Base-by-base conservation (phyloP, 2,888 invertebrate species). In the Terebella lapidaria region DNA sequence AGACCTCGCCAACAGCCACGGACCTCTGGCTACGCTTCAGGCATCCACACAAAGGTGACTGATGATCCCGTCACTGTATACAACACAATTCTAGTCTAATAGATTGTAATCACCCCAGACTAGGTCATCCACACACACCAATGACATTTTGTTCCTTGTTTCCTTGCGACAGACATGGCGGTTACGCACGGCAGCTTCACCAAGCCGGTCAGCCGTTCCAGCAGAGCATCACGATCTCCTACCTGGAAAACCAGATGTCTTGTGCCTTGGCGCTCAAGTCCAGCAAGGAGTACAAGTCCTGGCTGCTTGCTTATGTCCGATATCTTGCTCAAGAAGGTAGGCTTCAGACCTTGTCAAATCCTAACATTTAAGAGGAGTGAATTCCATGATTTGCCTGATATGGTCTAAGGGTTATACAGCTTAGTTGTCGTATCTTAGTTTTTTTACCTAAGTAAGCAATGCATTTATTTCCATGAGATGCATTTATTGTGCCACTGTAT, bases 231-330 rank as follows among this genome's bases (percentile, higher is more conserved):
- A 81, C 82, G 10, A 53, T 83, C 3, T 80, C 77, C 58, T 80
- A 82, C 67, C 69, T 84, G 22, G 92, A 92, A 77, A 86, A 87
- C 67, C 91, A 91, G 76, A 82, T 91, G 60, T 84, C 88, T 27
- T 84, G 88, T 57, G 86, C 89, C 60, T 83, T 86, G 56, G 86
- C 88, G 56, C 83, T 92, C 59, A 84, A 87, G 10, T 89, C 90
- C 2, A 75, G 86, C 0, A 78, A 83, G 1, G 92, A 92, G 81
- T 92, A 90, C 78, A 83, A 86, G 20, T 88, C 89, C 80, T 92
- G 91, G 91, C 75, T 90, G 63, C 77, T 85, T 70, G 83, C 85
- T 2, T 81, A 85, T 54, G 84, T 85, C 25, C 80, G 85, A 42
- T 86, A 85, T 74, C 76, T 87, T 54, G 83, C 87, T 29, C 85